Evolutionary conservation across 1,140 invertebrate species (phyloP).

Genomic region (Zelostemma sp.): DNA sequence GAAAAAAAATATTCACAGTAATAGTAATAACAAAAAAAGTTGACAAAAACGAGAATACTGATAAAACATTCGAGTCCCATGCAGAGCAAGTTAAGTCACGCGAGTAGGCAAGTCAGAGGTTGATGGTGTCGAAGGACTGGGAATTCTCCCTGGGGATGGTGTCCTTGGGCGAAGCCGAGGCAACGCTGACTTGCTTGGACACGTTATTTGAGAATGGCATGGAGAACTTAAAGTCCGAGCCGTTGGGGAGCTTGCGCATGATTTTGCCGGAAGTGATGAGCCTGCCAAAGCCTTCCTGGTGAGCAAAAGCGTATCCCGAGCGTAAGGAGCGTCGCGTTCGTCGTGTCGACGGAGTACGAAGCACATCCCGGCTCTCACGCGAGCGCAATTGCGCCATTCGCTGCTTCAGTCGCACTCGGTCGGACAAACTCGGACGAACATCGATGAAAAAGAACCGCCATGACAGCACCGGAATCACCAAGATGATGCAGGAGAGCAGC

Average conservation of each 20-base stretch:
- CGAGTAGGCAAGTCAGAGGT: constrained; percentile 60
- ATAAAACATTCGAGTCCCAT: constrained; percentile 10
- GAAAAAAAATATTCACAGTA: constrained; percentile 15
- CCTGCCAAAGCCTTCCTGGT: constrained; percentile 96
- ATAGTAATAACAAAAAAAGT: constrained; percentile 13
- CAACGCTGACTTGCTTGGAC: constrained; percentile 61
- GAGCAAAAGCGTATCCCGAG: constrained; percentile 98
- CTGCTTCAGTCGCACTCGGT: constrained; percentile 90
- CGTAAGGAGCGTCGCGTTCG: constrained; percentile 90
- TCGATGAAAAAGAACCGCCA: constrained; percentile 94
- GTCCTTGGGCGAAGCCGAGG: constrained; percentile 67
- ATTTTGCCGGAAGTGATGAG: constrained; percentile 98
- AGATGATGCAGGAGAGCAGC: constrained; percentile 83
- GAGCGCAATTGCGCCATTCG: constrained; percentile 77
- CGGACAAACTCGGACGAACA: constrained; percentile 90
- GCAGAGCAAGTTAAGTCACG: constrained; percentile 1
- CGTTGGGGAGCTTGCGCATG: constrained; percentile 87
- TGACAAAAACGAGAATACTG: constrained; percentile 35
- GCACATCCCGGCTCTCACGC: constrained; percentile 80
- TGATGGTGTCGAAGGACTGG: constrained; percentile 77
- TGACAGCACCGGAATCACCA: constrained; percentile 94
- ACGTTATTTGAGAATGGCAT: constrained; percentile 68
- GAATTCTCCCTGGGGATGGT: constrained; percentile 69
- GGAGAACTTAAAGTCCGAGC: constrained; percentile 66
- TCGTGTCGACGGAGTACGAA: constrained; percentile 87